Conservation (phyloP, 30 jellyfish, hydroid and myxozoan genomes). For the Mastigias papua region DNA sequence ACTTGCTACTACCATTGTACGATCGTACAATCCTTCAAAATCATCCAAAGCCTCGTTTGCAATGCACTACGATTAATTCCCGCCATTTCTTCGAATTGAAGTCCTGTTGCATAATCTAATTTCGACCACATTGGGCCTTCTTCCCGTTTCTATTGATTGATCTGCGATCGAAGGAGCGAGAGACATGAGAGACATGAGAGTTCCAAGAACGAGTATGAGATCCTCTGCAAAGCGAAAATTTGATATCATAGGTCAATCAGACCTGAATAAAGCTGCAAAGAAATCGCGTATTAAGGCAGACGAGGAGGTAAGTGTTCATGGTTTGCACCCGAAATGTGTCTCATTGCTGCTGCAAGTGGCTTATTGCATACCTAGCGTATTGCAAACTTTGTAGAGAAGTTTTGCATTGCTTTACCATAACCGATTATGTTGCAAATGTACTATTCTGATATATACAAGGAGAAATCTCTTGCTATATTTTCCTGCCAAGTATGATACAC, state of each 20-base stretch:
- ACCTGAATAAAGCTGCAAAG: background rate
- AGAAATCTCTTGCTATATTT: too few species aligned
- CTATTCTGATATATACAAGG: too few species aligned
- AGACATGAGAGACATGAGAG: slow-evolving; percentile 25
- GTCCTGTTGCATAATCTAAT: background rate
- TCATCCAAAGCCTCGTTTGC: background rate
- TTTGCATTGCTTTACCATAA: too few species aligned
- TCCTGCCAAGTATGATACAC: too few species aligned
- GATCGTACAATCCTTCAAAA: too few species aligned
- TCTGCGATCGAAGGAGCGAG: background rate
- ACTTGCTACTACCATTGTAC: too few species aligned
- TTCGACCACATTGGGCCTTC: slow-evolving; percentile 4
- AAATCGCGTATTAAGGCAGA: slow-evolving; percentile 1
- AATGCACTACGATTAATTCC: background rate
- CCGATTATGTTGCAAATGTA: too few species aligned
- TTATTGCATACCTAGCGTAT: too few species aligned
- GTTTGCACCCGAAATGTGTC: too few species aligned
- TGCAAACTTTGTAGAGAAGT: too few species aligned
- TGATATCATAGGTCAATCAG: background rate
- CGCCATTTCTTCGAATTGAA: slow-evolving; percentile 16
- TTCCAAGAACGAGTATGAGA: slow-evolving; percentile 7
- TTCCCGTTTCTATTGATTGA: background rate
- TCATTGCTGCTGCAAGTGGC: too few species aligned
- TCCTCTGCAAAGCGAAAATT: slow-evolving; percentile 30
- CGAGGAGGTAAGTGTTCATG: too few species aligned